A percentile compares a stretch with the other conserved stretches of the same genome.
Evolutionary conservation across 2,113 vertebrate species (phyloP).

Genomic region (Sorex araneus): DNA sequence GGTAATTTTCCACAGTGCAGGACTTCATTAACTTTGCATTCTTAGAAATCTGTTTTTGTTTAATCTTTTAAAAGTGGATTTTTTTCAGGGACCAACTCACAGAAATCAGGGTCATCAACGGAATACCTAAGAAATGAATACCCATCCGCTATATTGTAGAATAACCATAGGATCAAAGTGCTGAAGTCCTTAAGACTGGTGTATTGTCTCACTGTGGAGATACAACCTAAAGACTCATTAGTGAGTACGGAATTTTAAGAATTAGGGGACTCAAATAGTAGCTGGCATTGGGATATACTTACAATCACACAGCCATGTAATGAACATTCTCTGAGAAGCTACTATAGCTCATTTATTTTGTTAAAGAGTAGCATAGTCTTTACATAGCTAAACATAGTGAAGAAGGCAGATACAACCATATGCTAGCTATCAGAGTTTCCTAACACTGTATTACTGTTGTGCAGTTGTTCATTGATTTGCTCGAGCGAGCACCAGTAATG

Average conservation of each 20-base stretch:
- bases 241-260: background rate
- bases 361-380: background rate
- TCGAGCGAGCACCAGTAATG: no score
- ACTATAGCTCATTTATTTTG: background rate
- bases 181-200: background rate
- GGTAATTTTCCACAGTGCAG: background rate
- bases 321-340: background rate
- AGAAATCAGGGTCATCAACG: background rate
- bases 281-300: background rate
- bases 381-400: background rate
- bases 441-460: no score
- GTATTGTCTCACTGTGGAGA: background rate
- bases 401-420: background rate
- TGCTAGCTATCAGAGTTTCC: background rate
- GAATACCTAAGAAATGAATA: background rate
- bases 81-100: background rate
- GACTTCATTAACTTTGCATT: background rate
- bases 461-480: no score
- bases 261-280: background rate
- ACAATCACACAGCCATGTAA: background rate
- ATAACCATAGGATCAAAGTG: background rate
- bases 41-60: slow-evolving; percentile 29
- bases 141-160: background rate
- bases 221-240: background rate
- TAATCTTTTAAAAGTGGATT: background rate